These are phyloP conservation scores for Centropyge bicolor DNA, from an alignment of 2,797 vertebrate genomes.

Conservation along the genomic window DNA sequence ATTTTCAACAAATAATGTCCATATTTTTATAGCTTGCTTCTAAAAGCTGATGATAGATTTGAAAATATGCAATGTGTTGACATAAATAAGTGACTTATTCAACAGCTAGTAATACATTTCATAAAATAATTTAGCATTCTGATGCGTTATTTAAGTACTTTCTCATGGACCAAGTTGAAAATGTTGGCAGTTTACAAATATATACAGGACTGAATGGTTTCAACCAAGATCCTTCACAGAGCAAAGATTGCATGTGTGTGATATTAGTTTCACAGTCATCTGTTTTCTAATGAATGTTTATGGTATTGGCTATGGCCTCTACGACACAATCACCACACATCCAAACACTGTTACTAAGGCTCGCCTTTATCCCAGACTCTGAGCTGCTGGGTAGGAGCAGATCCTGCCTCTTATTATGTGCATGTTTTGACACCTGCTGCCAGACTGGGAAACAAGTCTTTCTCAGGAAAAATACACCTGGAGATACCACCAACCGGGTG, in stretches of 20 bases:
- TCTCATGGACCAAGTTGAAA: too few relatives aligned
- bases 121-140: too few relatives aligned
- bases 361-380: background rate
- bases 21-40: too few relatives aligned
- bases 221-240: background rate
- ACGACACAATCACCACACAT: background rate
- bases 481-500: slow-evolving; percentile 2
- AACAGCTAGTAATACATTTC: too few relatives aligned
- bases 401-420: background rate
- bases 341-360: background rate
- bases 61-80: too few relatives aligned
- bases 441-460: background rate
- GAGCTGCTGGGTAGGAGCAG: background rate
- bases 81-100: too few relatives aligned
- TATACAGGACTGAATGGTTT: background rate
- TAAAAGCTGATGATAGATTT: too few relatives aligned
- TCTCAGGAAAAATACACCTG: background rate
- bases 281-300: background rate
- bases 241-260: background rate
- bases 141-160: too few relatives aligned
- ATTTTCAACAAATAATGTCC: too few relatives aligned
- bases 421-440: slow-evolving; percentile 19
- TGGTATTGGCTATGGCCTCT: background rate
- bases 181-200: background rate
- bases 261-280: background rate